A percentile compares a stretch with the other conserved stretches of the same genome.
Conservation (phyloP, 2,797 vertebrate genomes). For the Sus cebifrons region DNA sequence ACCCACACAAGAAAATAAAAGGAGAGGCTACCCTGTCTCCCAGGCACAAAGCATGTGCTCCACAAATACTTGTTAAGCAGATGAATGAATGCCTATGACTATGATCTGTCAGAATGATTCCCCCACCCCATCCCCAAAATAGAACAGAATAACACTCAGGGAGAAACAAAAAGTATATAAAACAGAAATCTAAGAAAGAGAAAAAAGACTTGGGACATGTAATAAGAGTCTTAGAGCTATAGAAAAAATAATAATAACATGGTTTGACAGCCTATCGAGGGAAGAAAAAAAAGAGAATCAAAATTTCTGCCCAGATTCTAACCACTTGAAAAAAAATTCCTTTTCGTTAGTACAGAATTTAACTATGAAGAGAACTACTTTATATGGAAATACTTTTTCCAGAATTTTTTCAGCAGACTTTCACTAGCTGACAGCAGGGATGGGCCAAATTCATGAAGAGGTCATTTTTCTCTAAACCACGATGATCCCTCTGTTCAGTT, state of each 20-base stretch:
- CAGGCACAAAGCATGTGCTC: neutral
- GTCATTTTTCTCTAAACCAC: constrained; percentile 62
- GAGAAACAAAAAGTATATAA: constrained; percentile 20
- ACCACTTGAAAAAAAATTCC: constrained; percentile 31
- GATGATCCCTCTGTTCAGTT: constrained; percentile 16
- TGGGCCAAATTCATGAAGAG: constrained; percentile 25
- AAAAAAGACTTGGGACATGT: constrained; percentile 27
- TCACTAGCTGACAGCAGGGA: constrained; percentile 51
- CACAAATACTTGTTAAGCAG: neutral
- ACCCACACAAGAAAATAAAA: neutral
- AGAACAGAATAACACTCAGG: neutral
- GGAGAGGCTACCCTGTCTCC: neutral
- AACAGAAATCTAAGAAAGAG: constrained; percentile 68
- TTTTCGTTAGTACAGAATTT: constrained; percentile 71
- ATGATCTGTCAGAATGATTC: neutral
- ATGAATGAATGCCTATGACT: neutral
- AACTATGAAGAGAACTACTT: constrained; percentile 74
- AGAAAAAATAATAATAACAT: constrained; percentile 19
- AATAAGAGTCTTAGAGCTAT: constrained; percentile 21
- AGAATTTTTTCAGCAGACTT: constrained; percentile 62
- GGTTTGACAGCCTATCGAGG: neutral
- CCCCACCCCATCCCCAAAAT: no score
- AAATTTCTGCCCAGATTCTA: constrained; percentile 71
- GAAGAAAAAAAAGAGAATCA: neutral
- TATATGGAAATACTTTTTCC: constrained; percentile 71